Percentiles rank a stretch among this genome's conserved stretches.
Evolutionary conservation across 2,113 vertebrate genomes (phyloP).

Genomic region (Plecotus auritus): DNA sequence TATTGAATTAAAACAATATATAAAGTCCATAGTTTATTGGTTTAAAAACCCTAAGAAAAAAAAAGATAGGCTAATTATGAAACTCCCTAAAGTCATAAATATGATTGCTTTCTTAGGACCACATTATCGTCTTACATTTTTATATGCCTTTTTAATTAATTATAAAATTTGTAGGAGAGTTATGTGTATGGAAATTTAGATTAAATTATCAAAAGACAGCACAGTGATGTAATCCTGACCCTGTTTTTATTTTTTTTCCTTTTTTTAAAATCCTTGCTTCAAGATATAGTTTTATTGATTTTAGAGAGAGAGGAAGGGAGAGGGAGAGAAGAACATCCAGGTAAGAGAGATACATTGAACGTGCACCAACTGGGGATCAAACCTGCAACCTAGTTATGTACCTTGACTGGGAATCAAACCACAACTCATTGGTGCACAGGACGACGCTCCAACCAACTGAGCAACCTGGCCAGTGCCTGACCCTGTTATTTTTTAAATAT

Average conservation of each 20-base stretch:
- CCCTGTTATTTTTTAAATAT: not conserved
- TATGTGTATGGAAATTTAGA: not conserved
- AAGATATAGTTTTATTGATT: not conserved
- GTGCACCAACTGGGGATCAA: not conserved
- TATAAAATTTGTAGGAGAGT: not conserved
- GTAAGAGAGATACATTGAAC: not conserved
- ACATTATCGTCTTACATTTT: not conserved
- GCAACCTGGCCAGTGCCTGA: not conserved
- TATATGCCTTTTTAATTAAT: constrained; percentile 13
- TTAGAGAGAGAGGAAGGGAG: not conserved
- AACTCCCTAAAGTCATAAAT: constrained; percentile 11
- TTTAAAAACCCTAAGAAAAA: not conserved
- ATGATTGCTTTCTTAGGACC: not conserved
- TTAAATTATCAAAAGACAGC: not conserved
- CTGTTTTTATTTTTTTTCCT: not conserved
- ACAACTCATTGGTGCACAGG: not conserved
- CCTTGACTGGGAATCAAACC: not conserved
- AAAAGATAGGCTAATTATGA: not conserved
- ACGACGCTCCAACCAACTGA: not conserved
- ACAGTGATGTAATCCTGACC: not conserved
- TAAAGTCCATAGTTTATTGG: not conserved
- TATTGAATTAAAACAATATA: constrained; percentile 13
- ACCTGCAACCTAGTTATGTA: not conserved
- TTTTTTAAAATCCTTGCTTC: not conserved
- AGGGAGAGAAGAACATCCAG: not conserved